phyloP scores from a whole-genome alignment of 2,888 invertebrate species.

The Clunio marinus region DNA sequence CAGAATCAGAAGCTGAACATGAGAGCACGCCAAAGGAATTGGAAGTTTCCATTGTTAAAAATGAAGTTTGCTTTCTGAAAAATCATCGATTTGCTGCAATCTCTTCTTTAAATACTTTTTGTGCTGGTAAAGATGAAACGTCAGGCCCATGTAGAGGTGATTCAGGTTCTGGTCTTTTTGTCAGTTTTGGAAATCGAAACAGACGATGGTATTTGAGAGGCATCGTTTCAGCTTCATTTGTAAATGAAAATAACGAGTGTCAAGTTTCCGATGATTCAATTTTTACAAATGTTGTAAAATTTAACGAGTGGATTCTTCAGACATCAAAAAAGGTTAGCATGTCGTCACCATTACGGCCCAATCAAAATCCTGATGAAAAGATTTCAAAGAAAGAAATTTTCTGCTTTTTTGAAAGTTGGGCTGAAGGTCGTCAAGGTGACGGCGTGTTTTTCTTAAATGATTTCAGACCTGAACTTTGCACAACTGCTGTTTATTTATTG shows the following conservation, averaged over 20 bases:
- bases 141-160: background rate
- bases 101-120: conserved; percentile 12
- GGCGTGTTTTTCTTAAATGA: background rate
- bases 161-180: background rate
- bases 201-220: background rate
- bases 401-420: conserved; percentile 16
- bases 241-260: background rate
- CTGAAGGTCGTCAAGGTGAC: background rate
- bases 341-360: background rate
- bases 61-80: conserved; percentile 19
- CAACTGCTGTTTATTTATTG: background rate
- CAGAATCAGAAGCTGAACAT: background rate
- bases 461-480: conserved; percentile 22
- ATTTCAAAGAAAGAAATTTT: conserved; percentile 34
- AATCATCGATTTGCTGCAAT: background rate
- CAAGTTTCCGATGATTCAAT: background rate
- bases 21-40: conserved; percentile 9
- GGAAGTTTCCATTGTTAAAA: conserved; percentile 1
- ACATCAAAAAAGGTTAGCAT: background rate
- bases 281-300: background rate
- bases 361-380: too few relatives aligned
- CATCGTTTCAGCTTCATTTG: background rate
- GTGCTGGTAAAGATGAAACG: conserved; percentile 1
- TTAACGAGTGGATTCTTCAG: background rate
- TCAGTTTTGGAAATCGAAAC: background rate